Base-by-base conservation (phyloP, 2,888 invertebrate genomes). In the Nephrotoma guestfalica region DNA sequence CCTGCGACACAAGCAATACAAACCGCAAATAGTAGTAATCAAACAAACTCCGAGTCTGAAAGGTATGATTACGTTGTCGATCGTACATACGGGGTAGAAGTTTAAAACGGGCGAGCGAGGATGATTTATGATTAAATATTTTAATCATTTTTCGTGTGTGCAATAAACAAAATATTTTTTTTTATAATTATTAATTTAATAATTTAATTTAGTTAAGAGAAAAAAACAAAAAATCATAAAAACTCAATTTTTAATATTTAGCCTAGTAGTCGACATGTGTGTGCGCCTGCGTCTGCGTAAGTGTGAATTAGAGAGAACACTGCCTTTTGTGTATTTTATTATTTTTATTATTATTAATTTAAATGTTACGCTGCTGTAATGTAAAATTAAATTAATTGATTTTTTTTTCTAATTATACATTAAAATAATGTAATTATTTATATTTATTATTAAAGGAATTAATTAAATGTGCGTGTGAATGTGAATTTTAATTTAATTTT, bases 71-170 rank as follows among this genome's bases (percentile, higher is more conserved):
- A 96, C 91, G 95, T 96, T 88, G 95, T 97, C 88, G 96, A 96
- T 92, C 93, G 96, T 91, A 95, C 94, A 87, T 93, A 96, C 89
- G 96, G 97, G 90, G 97, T 97, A 89, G 96, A 96, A 92, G 96
- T 97, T 90, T 97, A 93, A 94, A 89, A 42, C 7, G n/a, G n/a
- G 18, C 41, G 30, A 18, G 13, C 15, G 40, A 41, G 83, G 41
- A 84, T 47, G 47, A 9, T 42, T 84, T 41, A 84, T 84, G 71
- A 71, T 57, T 18, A 71, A 71, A 71, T 71, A 71, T 71, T 71
- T 71, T 71, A 71, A 71, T 71, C 71, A 71, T 71, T 9, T 71
- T 71, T 71, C 71, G n/a, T 71, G 71, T 71, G 71, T 71, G 71
- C 71, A 71, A 71, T 71, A 71, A 71, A 30, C 71, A 71, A 71